Evolutionary conservation across 2,797 vertebrate species (phyloP), one percentile per base, ranked within the genome.

Genomic region (Melanotaenia boesemani): DNA sequence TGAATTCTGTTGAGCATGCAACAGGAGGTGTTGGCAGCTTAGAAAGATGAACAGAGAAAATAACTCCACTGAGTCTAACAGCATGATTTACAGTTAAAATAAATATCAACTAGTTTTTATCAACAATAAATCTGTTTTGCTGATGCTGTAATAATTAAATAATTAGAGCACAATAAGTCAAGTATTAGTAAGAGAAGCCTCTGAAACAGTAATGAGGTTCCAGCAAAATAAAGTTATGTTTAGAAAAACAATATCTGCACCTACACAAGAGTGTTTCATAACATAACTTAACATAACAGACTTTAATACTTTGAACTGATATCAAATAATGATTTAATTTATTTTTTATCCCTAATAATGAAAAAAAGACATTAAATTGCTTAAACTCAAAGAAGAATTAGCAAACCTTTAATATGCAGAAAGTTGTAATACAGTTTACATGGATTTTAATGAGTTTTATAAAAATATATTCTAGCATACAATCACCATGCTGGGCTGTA

Each of bases 11-110:
- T 7, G 20, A 58, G n/a, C 10, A 28, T 63, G 30, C 65, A 68
- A 26, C 55, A 54, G 7, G 81, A 46, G 66, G 37, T 20, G 4
- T 58, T 37, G 59, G 63, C 37, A 41, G 72, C 10, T 63, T 32
- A 44, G 6, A 50, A 71, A 57, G 4, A 2, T 48, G 46, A 30
- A 30, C 5, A 30, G 30, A 30, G 30, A 30, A 30, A 30, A 30
- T 30, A 30, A 30, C 30, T 30, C 30, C 30, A 30, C 30, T 30
- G 30, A 44, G 12, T 44, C 41, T 18, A 18, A 46, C 16, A 13
- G 32, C 7, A 13, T 44, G 44, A 50, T n/a, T n/a, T 50, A 20
- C 46, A 20, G 48, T 10, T 22, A 52, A 46, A 52, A 52, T 10
- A 52, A n/a, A n/a, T 7, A n/a, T 52, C n/a, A 22, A 20, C 15